These are phyloP conservation scores for Saccopteryx bilineata DNA, from an alignment of 2,113 vertebrate genomes.

Conservation along the genomic window DNA sequence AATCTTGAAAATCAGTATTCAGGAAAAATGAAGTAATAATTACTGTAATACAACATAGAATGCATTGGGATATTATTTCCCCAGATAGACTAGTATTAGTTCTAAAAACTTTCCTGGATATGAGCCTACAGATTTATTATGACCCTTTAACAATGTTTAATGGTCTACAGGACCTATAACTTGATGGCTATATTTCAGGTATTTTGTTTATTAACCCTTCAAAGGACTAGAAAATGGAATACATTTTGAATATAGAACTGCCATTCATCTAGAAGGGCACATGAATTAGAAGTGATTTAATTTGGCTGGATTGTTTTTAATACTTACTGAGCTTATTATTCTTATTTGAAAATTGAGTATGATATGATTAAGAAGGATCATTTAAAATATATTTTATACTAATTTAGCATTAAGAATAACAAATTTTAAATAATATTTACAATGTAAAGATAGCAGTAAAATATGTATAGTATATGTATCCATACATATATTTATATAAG, in stretches of 20 bases:
- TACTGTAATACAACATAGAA: not conserved
- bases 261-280: not conserved
- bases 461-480: not conserved
- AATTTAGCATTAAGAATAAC: constrained; percentile 29
- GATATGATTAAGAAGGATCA: constrained; percentile 31
- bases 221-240: constrained; percentile 55
- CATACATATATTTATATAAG: not conserved
- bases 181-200: not conserved
- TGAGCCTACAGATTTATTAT: constrained; percentile 6
- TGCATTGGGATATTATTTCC: constrained; percentile 53
- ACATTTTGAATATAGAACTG: constrained; percentile 14
- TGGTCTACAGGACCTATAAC: not conserved
- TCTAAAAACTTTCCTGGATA: constrained; percentile 9
- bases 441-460: constrained; percentile 42
- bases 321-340: not conserved
- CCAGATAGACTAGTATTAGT: not conserved
- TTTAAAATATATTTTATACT: constrained; percentile 29
- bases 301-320: constrained; percentile 37
- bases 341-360: constrained; percentile 30
- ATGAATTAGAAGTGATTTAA: constrained; percentile 33
- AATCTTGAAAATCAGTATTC: constrained; percentile 55
- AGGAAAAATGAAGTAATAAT: constrained; percentile 57
- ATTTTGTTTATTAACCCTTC: constrained; percentile 59
- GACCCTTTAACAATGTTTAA: constrained; percentile 26
- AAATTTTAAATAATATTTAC: constrained; percentile 58